These are phyloP conservation scores for Sylvilagus floridanus DNA, from an alignment of 2,797 vertebrate genomes.

Conservation along the genomic window DNA sequence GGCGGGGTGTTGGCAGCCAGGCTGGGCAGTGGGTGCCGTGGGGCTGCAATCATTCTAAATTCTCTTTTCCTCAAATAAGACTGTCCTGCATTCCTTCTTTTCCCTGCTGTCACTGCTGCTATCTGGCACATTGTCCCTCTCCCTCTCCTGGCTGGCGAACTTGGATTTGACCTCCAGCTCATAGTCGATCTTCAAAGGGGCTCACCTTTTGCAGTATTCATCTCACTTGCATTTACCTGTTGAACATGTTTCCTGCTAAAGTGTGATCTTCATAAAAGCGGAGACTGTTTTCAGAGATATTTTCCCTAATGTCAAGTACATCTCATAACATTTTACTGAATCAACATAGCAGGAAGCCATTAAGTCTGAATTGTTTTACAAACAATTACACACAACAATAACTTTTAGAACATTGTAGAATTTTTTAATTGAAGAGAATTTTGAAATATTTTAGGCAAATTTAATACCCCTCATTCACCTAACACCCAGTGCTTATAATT, in stretches of 20 bases:
- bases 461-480: background rate
- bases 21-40: conserved; percentile 76
- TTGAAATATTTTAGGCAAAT: background rate
- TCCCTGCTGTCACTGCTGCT: background rate
- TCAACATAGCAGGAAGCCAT: background rate
- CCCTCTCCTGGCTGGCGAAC: background rate
- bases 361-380: background rate
- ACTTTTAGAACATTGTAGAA: conserved; percentile 8
- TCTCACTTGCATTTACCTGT: background rate
- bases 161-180: background rate
- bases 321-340: background rate
- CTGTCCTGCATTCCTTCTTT: background rate
- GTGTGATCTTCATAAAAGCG: background rate
- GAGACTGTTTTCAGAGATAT: background rate
- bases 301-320: conserved; percentile 29
- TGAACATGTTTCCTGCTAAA: background rate
- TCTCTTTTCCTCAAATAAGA: background rate
- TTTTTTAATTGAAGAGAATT: conserved; percentile 37
- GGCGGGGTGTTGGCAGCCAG: background rate
- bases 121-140: background rate
- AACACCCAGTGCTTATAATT: background rate
- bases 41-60: background rate
- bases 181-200: background rate
- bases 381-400: background rate
- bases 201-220: background rate